phyloP scores from a whole-genome alignment of 1,140 invertebrate species.

The Dufourea novaeangliae region DNA sequence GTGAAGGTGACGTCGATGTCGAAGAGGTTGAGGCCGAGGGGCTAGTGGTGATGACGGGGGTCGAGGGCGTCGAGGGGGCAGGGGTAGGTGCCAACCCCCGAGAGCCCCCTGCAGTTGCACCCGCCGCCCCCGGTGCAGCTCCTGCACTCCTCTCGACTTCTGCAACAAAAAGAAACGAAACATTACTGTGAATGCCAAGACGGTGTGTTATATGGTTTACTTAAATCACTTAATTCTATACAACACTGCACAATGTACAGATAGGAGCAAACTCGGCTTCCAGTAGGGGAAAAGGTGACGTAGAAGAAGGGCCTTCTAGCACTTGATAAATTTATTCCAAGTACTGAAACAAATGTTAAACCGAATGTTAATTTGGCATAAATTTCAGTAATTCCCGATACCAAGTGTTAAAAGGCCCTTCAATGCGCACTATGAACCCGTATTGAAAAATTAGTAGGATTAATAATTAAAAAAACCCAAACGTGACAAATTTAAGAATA shows the following conservation, averaged over 20 bases:
- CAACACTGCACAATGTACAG: neutral
- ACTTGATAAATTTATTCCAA: too few relatives aligned
- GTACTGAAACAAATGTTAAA: too few relatives aligned
- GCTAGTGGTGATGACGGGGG: constrained; percentile 64
- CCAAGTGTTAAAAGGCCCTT: too few relatives aligned
- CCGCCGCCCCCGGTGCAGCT: constrained; percentile 68
- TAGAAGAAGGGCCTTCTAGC: too few relatives aligned
- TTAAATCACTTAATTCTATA: neutral
- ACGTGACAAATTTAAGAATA: too few relatives aligned
- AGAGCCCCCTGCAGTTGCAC: constrained; percentile 70
- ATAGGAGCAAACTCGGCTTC: too few relatives aligned
- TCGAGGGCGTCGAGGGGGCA: constrained; percentile 70
- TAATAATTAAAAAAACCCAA: too few relatives aligned
- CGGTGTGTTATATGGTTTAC: neutral
- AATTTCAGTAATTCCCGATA: too few relatives aligned
- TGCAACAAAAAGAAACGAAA: constrained; percentile 68
- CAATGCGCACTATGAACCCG: too few relatives aligned
- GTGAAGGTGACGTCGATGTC: constrained; percentile 60
- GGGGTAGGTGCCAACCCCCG: constrained; percentile 69
- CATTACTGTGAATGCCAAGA: constrained; percentile 2
- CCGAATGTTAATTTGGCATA: too few relatives aligned
- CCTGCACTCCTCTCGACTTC: constrained; percentile 72
- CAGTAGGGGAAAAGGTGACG: too few relatives aligned
- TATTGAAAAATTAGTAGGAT: too few relatives aligned
- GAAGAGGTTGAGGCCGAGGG: constrained; percentile 60